Conservation (phyloP, 1,140 invertebrate species). For the Idris sp. region DNA sequence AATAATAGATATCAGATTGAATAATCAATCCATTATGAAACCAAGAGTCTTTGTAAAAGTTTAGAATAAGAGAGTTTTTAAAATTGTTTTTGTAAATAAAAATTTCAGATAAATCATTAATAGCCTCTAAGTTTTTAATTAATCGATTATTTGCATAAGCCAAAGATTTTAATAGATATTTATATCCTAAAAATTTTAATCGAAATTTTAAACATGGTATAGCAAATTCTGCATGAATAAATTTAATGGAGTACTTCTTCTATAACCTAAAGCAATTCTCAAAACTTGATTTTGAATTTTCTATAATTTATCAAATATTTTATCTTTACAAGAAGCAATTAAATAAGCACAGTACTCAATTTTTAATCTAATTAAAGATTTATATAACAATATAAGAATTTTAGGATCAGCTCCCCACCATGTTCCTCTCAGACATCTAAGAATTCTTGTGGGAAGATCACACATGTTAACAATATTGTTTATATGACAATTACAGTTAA, state of each 20-base stretch:
- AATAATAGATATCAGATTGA: background rate
- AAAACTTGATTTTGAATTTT: constrained; percentile 40
- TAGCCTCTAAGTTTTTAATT: constrained; percentile 2
- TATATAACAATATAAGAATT: constrained; percentile 30
- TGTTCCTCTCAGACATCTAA: constrained; percentile 34
- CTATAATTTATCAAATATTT: constrained; percentile 33
- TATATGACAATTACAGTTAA: too few species aligned
- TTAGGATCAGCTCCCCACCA: constrained; percentile 52
- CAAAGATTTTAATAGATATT: constrained; percentile 13
- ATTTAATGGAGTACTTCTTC: constrained; percentile 22
- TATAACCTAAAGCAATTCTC: constrained; percentile 19
- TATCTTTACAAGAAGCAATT: constrained; percentile 6
- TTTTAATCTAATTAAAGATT: constrained; percentile 35
- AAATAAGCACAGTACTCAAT: too few species aligned
- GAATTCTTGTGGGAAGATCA: too few species aligned
- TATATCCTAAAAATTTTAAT: constrained; percentile 20
- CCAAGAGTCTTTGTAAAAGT: too few species aligned
- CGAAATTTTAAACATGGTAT: constrained; percentile 17
- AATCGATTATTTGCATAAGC: background rate
- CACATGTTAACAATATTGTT: constrained; percentile 9
- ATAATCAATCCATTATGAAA: too few species aligned
- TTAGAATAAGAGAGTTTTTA: constrained; percentile 10
- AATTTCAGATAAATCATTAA: background rate
- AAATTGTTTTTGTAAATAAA: constrained; percentile 18
- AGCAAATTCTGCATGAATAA: constrained; percentile 29